Percentiles rank a stretch among this genome's conserved stretches.
These are phyloP conservation scores for Dasyprocta punctata DNA, from an alignment of 2,113 vertebrate genomes.

Conservation along the genomic window DNA sequence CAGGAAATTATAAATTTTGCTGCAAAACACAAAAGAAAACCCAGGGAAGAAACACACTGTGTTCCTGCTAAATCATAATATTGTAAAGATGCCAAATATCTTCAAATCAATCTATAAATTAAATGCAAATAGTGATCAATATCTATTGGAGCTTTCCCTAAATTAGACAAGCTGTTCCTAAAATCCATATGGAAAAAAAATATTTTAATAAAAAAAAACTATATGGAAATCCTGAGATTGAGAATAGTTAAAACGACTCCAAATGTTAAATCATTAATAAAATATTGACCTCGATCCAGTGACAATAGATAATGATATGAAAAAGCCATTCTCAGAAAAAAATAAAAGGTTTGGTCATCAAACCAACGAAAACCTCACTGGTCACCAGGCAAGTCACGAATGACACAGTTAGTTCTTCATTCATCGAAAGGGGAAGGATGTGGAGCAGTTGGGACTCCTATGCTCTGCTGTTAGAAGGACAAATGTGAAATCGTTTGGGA, in stretches of 20 bases:
- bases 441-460: background rate
- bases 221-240: background rate
- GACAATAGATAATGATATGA: background rate
- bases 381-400: conserved; percentile 26
- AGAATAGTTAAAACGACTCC: background rate
- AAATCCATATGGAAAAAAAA: background rate
- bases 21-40: conserved; percentile 9
- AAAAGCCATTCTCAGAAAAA: conserved; percentile 14
- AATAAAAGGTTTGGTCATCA: background rate
- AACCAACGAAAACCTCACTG: conserved; percentile 3
- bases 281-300: background rate
- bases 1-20: conserved; percentile 23
- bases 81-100: background rate
- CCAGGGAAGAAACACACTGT: background rate
- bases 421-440: conserved; percentile 11
- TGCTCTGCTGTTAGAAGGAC: background rate
- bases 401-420: background rate
- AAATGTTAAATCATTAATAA: background rate
- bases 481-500: conserved; percentile 17
- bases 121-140: background rate
- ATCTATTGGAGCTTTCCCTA: background rate
- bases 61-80: background rate
- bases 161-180: background rate
- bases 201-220: background rate
- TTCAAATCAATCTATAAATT: background rate